Base-by-base conservation (phyloP, 2,113 vertebrate species). In the Nothocercus nigrocapillus region DNA sequence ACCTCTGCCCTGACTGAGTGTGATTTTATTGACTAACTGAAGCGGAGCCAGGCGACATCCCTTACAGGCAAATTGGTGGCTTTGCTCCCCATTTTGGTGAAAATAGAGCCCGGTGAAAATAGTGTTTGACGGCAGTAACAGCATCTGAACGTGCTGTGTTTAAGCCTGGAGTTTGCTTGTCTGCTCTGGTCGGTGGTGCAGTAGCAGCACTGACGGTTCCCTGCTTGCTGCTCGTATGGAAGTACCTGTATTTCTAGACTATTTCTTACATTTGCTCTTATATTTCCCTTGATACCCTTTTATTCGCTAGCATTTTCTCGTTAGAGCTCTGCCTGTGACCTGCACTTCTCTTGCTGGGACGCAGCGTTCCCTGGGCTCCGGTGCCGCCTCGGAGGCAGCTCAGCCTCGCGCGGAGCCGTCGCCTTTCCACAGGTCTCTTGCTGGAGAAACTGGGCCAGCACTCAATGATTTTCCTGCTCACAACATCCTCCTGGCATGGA, bases 331-430 rank as follows among this genome's bases (percentile, higher is more conserved):
- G 70, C 34, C 13, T 58, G 32, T 74, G 82, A 61, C 53, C 17
- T 64, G 79, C 53, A 76, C 82, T 79, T 88, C 49, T 76, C 21
- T 25, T 14, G 7, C 24, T 58, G 45, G 22, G 42, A 28, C 45
- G n/a, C 32, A 36, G 13, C n/a, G 70, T 72, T 77, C 73, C 61
- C 78, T 66, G 51, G 7, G n/a, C 45, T 22, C 74, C 28, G 1
- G 5, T 9, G 22, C 32, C 4, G 7, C 14, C 20, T 14, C 47
- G 90, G 25, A 40, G 54, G 28, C 20, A 64, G 22, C 32, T 49
- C 21, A 5, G 22, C 44, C 42, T 25, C 64, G 9, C 54, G 22
- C 20, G 3, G 4, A 0, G 2, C 51, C 28, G 38, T 76, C 66
- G 28, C 58, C 28, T 17, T 24, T 16, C 32, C 27, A 58, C 69